These are phyloP conservation scores for Blera fallax DNA, from an alignment of 2,888 invertebrate species.

Conservation along the genomic window DNA sequence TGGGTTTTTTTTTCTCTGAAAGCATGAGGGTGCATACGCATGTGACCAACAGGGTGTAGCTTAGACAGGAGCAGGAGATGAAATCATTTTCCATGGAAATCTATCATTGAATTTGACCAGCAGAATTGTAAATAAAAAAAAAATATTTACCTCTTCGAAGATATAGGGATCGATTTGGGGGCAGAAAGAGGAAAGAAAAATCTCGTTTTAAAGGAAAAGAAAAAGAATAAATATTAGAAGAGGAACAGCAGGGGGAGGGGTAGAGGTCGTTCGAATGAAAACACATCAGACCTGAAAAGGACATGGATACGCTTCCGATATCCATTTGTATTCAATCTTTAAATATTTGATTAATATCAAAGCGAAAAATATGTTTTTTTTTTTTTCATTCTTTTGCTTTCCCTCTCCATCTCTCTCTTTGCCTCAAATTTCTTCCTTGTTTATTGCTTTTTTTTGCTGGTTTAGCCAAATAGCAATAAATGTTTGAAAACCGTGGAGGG, in stretches of 20 bases:
- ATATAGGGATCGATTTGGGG: no score
- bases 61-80: background rate
- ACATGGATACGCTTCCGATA: conserved; percentile 47
- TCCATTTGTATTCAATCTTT: conserved; percentile 56
- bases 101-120: conserved; percentile 54
- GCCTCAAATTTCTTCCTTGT: background rate
- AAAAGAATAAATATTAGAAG: conserved; percentile 14
- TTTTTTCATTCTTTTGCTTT: no score
- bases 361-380: conserved; percentile 40
- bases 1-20: background rate
- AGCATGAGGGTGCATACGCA: background rate
- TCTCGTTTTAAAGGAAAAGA: conserved; percentile 37
- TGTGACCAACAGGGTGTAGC: background rate
- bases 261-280: background rate
- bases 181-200: background rate
- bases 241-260: background rate
- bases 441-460: conserved; percentile 28
- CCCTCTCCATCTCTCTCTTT: no score
- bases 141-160: background rate
- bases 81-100: conserved; percentile 42
- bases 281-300: conserved; percentile 33
- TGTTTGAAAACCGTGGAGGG: background rate
- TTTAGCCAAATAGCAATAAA: conserved; percentile 45
- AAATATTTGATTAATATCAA: conserved; percentile 66
- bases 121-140: conserved; percentile 18